phyloP scores from a whole-genome alignment of 2,113 vertebrate genomes.

The Opisthocomus hoazin region DNA sequence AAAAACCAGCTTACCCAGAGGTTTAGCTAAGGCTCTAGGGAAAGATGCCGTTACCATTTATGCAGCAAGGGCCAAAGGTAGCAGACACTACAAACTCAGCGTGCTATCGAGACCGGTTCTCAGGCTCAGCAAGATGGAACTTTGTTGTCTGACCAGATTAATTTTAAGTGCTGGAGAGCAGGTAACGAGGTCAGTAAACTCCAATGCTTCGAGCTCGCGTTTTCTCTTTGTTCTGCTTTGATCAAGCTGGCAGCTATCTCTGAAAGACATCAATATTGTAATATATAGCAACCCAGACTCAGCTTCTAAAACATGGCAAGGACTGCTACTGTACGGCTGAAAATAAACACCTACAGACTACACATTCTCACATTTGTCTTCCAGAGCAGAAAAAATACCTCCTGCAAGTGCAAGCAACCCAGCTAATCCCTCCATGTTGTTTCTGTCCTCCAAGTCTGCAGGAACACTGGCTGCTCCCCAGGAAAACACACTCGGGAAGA shows the following conservation, averaged over 20 bases:
- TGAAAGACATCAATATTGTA: neutral
- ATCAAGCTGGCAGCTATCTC: neutral
- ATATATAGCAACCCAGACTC: neutral
- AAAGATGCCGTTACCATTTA: neutral
- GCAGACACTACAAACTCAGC: neutral
- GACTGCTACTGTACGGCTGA: neutral
- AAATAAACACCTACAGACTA: neutral
- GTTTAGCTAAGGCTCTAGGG: neutral
- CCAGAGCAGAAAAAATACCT: neutral
- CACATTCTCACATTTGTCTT: neutral
- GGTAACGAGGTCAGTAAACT: slow-evolving; percentile 4
- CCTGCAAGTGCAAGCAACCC: neutral
- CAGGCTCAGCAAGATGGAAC: neutral
- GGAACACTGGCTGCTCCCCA: neutral
- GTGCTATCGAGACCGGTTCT: neutral
- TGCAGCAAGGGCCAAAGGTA: neutral
- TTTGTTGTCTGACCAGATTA: neutral
- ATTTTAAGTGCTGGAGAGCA: neutral
- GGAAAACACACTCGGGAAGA: neutral
- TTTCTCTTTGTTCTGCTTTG: neutral
- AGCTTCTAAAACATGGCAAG: neutral
- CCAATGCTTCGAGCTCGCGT: neutral
- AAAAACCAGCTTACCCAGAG: neutral
- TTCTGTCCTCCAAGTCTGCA: neutral
- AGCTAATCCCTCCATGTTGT: neutral